phyloP scores from a whole-genome alignment of 2,888 invertebrate species.

The Pristionchus japonicus region DNA sequence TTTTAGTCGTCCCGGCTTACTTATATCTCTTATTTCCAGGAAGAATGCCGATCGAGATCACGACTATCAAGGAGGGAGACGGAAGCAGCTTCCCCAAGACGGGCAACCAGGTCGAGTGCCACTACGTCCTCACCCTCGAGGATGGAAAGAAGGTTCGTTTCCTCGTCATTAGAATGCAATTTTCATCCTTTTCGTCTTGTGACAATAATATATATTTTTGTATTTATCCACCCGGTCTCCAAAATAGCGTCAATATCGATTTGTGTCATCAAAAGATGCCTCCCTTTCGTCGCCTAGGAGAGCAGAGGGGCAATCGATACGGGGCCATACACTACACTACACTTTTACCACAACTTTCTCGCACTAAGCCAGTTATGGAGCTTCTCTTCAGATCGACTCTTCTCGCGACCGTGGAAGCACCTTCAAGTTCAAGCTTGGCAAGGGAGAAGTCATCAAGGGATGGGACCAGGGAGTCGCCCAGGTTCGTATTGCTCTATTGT shows the following conservation, averaged over 20 bases:
- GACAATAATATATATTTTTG: too few species aligned
- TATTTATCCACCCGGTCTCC: background rate
- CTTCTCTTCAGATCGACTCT: conserved; percentile 88
- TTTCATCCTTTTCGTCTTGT: too few species aligned
- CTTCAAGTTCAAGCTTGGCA: conserved; percentile 94
- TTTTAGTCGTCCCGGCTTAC: background rate
- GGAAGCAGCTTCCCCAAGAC: conserved; percentile 88
- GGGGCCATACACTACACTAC: background rate
- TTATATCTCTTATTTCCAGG: background rate
- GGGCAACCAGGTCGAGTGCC: conserved; percentile 86
- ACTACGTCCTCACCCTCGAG: conserved; percentile 85
- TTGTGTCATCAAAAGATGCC: background rate
- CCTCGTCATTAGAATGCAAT: background rate
- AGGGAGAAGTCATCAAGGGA: conserved; percentile 92
- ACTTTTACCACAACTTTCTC: background rate
- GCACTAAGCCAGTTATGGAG: conserved; percentile 75
- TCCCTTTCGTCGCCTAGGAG: background rate
- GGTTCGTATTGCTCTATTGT: conserved; percentile 78
- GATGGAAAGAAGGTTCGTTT: conserved; percentile 68
- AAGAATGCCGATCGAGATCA: conserved; percentile 69
- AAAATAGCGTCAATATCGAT: background rate
- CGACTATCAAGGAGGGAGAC: conserved; percentile 69
- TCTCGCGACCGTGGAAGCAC: conserved; percentile 94
- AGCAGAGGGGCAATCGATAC: background rate
- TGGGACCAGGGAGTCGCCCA: conserved; percentile 92